A percentile compares a stretch with the other conserved stretches of the same genome.
Evolutionary conservation across 2,888 invertebrate species (phyloP).

Genomic region (Molorchus minor): DNA sequence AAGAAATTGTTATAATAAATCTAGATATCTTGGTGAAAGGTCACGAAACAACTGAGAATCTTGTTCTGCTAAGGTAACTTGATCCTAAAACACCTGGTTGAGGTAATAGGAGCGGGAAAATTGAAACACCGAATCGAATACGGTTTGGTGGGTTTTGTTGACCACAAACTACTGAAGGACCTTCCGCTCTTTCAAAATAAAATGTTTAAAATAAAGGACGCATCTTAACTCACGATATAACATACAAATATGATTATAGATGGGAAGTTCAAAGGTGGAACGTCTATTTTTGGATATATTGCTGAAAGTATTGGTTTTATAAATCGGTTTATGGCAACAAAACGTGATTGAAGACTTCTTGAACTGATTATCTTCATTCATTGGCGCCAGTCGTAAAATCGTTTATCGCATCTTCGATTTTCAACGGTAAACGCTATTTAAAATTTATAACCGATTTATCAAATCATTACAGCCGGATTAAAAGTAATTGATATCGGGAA

Average conservation of each 20-base stretch:
- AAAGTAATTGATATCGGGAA: no score
- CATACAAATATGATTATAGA: neutral
- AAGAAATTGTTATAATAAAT: conserved; percentile 36
- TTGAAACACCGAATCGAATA: conserved; percentile 35
- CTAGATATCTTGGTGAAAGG: conserved; percentile 51
- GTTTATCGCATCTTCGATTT: neutral
- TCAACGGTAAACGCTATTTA: neutral
- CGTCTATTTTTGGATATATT: neutral
- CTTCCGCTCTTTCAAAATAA: neutral
- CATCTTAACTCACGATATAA: neutral
- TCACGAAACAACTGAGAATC: conserved; percentile 58
- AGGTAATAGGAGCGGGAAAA: conserved; percentile 48
- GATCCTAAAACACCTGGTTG: conserved; percentile 54
- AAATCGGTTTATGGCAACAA: neutral
- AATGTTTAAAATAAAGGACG: neutral
- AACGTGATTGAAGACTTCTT: neutral
- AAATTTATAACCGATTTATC: neutral
- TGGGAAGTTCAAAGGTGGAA: conserved; percentile 1
- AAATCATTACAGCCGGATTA: neutral
- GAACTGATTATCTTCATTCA: neutral
- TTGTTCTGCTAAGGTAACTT: conserved; percentile 58
- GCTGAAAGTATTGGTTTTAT: neutral
- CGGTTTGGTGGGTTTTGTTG: neutral
- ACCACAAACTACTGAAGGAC: neutral
- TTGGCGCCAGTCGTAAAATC: neutral